These are phyloP conservation scores for Drosophila lutescens DNA, from an alignment of 2,888 invertebrate genomes.

Conservation along the genomic window DNA sequence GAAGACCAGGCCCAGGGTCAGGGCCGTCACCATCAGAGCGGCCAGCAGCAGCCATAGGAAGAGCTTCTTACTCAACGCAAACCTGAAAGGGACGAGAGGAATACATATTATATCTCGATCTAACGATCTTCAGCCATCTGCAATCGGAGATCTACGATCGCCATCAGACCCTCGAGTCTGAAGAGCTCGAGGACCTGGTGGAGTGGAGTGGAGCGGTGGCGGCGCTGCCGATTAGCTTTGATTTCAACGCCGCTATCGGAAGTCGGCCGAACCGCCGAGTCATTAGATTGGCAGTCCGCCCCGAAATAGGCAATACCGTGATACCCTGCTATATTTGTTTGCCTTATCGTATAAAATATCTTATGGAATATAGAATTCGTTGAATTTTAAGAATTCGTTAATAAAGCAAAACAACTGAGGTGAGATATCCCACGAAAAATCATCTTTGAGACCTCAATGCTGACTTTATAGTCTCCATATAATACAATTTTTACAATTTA, in stretches of 20 bases:
- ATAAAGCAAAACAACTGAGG: too few relatives aligned
- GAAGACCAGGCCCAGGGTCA: slow-evolving; percentile 79
- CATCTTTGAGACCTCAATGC: too few relatives aligned
- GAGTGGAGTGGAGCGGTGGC: slow-evolving; percentile 21
- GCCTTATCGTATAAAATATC: not conserved
- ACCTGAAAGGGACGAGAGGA: slow-evolving; percentile 45
- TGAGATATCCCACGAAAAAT: too few relatives aligned
- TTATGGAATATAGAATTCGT: too few relatives aligned
- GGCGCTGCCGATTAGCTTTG: slow-evolving; percentile 30
- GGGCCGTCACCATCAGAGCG: slow-evolving; percentile 69
- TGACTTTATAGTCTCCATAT: too few relatives aligned
- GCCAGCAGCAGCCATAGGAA: slow-evolving; percentile 72
- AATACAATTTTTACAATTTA: too few relatives aligned
- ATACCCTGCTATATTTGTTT: slow-evolving; percentile 11
- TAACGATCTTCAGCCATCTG: too few relatives aligned
- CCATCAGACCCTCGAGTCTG: slow-evolving; percentile 19
- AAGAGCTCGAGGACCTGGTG: slow-evolving; percentile 26
- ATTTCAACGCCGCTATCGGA: slow-evolving; percentile 32
- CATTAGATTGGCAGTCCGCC: not conserved
- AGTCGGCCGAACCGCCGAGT: slow-evolving; percentile 1
- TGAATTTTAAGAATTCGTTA: too few relatives aligned
- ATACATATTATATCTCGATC: not conserved
- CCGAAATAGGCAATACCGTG: not conserved
- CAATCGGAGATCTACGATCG: slow-evolving; percentile 1
- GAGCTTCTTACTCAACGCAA: slow-evolving; percentile 69